Evolutionary conservation across 2,797 vertebrate species (phyloP), one percentile per base, ranked within the genome.

Genomic region (Tenualosa thibaudeaui): DNA sequence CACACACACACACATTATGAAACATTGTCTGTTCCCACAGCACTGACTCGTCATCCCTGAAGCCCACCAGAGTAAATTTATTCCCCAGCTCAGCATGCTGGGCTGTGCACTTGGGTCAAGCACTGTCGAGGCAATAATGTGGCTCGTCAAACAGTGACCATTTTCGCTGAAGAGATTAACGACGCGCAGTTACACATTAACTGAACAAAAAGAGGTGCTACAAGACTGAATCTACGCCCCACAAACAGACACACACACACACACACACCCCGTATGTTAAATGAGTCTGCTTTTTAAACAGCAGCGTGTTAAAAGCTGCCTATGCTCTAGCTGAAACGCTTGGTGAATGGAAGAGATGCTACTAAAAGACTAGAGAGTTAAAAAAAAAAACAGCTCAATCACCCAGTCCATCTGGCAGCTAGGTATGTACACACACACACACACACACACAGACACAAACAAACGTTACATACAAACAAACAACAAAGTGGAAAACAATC

Each of bases 151-250:
- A 93, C 90, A 93, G 90, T 93, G 90, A 92, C 92, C 88, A 88
- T 88, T 83, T 88, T 90, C 88, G 78, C 60, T 24, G 85, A 86
- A 87, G 92, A 93, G 92, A 91, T 93, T 93, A 93, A 92, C 92
- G 87, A 88, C 89, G 2, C 86, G 88, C 87, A 85, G 91, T 92
- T 93, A 94, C 93, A 90, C 93, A 95, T 95, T 95, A 94, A 94
- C 94, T 93, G 92, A 93, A 92, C 85, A 84, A 81, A 31, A 58
- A 50, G 31, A 37, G 65, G 65, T 71, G 65, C 65, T 71, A 71
- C 24, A 31, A 17, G 65, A 71, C 24, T 31, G 24, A 12, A 31
- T 56, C 5, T 17, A 15, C 60, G 56, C 37, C 15, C 78, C 82
- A 46, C 46, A 46, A 13, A 81, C 82, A 17, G 26, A 71, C 46